Conservation (phyloP, 2,797 vertebrate genomes). For the Bradypodion ventrale region DNA sequence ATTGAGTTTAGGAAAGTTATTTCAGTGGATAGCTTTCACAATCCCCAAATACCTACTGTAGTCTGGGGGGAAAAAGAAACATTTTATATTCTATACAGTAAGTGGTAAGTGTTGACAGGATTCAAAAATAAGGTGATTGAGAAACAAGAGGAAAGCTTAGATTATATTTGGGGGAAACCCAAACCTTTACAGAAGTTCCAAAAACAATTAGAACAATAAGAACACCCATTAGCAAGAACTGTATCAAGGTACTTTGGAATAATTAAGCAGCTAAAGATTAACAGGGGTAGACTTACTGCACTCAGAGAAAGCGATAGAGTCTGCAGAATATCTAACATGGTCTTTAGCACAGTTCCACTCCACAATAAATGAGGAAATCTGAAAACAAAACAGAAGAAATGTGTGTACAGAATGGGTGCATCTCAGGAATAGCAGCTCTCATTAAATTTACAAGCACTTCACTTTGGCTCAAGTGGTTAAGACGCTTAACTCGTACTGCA, state of each 20-base stretch:
- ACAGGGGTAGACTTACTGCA: slow-evolving; percentile 81
- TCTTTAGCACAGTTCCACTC: slow-evolving; percentile 96
- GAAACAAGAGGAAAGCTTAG: neutral
- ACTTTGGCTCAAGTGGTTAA: too few species aligned
- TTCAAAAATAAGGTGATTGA: neutral
- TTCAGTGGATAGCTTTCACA: too few species aligned
- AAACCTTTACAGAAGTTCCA: neutral
- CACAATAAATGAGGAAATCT: slow-evolving; percentile 97
- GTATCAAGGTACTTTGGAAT: neutral
- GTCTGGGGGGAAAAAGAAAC: too few species aligned
- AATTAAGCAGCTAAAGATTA: neutral
- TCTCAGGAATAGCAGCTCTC: neutral
- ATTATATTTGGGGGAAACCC: neutral
- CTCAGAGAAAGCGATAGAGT: slow-evolving; percentile 92
- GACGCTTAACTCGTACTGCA: too few species aligned
- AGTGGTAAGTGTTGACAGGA: neutral
- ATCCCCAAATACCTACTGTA: too few species aligned
- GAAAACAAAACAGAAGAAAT: slow-evolving; percentile 26
- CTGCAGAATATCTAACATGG: slow-evolving; percentile 98
- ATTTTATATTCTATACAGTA: too few species aligned
- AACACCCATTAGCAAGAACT: neutral
- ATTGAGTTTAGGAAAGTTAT: too few species aligned
- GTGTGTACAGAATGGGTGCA: accelerated
- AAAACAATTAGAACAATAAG: neutral
- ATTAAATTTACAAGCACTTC: too few species aligned